These are phyloP conservation scores for Lepisosteus osseus DNA, from an alignment of 2,113 vertebrate species.

Conservation along the genomic window DNA sequence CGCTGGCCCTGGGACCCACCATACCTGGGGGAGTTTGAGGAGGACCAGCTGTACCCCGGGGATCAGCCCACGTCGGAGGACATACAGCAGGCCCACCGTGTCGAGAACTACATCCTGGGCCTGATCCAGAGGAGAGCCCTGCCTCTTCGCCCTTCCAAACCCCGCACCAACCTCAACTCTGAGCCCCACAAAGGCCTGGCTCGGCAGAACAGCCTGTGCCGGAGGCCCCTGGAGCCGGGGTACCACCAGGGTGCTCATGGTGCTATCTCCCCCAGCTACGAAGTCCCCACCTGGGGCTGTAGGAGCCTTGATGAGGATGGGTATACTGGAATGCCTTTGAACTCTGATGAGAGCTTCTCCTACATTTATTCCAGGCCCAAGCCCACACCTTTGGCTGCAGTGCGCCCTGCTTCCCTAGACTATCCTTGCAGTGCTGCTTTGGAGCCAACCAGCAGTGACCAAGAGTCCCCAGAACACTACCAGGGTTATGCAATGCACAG, in stretches of 20 bases:
- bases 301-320: constrained; percentile 41
- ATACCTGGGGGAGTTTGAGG: constrained; percentile 1
- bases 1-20: constrained; percentile 42
- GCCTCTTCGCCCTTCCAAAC: constrained; percentile 62
- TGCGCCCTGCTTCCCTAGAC: constrained; percentile 36
- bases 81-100: constrained; percentile 55
- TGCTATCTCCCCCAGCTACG: constrained; percentile 38
- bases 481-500: constrained; percentile 27
- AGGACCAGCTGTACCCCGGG: constrained; percentile 11
- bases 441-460: constrained; percentile 51
- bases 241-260: constrained; percentile 40
- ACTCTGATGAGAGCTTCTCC: constrained; percentile 41
- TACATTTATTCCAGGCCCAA: constrained; percentile 35
- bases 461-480: constrained; percentile 48
- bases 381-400: constrained; percentile 16
- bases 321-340: constrained; percentile 38
- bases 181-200: constrained; percentile 48
- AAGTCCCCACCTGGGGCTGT: constrained; percentile 44
- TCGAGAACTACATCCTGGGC: constrained; percentile 77
- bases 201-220: constrained; percentile 68
- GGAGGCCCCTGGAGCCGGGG: constrained; percentile 51
- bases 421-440: constrained; percentile 34
- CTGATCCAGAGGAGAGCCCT: constrained; percentile 68
- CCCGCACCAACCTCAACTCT: constrained; percentile 63
- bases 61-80: constrained; percentile 49